Evolutionary conservation across 1,140 invertebrate species (phyloP).

Genomic region (Tachypleus tridentatus): DNA sequence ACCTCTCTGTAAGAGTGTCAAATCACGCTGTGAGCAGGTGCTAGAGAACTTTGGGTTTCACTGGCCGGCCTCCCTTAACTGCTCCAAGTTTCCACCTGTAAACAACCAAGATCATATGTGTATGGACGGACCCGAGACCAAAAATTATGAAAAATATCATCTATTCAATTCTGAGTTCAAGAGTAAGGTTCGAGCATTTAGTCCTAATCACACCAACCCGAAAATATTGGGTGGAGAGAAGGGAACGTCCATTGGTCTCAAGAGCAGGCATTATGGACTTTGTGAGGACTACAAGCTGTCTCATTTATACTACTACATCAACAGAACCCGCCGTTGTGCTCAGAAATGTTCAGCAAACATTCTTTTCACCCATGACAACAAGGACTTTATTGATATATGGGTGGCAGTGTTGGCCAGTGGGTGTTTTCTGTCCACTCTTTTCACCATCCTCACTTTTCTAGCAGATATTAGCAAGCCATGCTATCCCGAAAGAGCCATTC

Average conservation of each 20-base stretch:
- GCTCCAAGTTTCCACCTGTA: conserved; percentile 69
- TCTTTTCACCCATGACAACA: conserved; percentile 35
- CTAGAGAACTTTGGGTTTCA: conserved; percentile 77
- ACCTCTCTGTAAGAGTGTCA: conserved; percentile 73
- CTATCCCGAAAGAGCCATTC: conserved; percentile 43
- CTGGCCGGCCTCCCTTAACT: conserved; percentile 82
- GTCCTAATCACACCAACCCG: not conserved
- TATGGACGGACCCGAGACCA: conserved; percentile 61
- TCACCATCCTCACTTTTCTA: conserved; percentile 42
- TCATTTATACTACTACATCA: conserved; percentile 52
- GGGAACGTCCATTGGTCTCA: not conserved
- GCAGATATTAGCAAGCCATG: conserved; percentile 33
- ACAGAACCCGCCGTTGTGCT: conserved; percentile 42
- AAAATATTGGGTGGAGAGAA: too few species aligned
- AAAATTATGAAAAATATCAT: conserved; percentile 2
- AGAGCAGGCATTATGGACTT: conserved; percentile 32
- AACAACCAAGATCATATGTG: conserved; percentile 89
- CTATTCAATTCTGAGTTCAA: not conserved
- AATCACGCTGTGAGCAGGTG: conserved; percentile 68
- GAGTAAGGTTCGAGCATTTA: not conserved
- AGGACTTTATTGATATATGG: conserved; percentile 38
- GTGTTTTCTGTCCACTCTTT: conserved; percentile 41
- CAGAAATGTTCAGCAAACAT: conserved; percentile 32
- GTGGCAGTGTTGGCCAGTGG: conserved; percentile 39
- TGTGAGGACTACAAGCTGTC: conserved; percentile 39